Base-by-base conservation (phyloP, 2,113 vertebrate genomes). In the Mugil cephalus region DNA sequence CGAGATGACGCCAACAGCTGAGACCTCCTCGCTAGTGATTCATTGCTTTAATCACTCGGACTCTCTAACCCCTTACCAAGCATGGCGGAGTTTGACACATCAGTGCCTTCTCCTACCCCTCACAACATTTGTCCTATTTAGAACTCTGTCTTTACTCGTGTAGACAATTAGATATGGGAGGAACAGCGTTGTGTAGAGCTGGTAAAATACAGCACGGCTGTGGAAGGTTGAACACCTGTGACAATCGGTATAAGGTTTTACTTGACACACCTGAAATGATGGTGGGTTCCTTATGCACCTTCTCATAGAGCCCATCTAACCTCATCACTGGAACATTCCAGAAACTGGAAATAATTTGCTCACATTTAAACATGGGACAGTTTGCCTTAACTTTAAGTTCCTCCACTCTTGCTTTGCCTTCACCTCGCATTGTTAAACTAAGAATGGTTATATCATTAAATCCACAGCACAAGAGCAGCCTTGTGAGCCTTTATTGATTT, bases 1-100 rank as follows among this genome's bases (percentile, higher is more conserved):
- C 66, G 69, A 79, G 62, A 86, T 80, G 86, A 83, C 45, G 67
- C 76, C 63, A 38, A 69, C 39, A 73, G 78, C 82, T 59, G 45
- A 81, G 79, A 79, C 80, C 77, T 65, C 77, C 61, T 53, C 60
- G 8, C 60, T 36, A 50, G 71, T 91, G 91, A 92, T 91, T 90
- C 88, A 92, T 89, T 79, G 79, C 84, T 92, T 92, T 92, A 91
- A 92, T 91, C 89, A 79, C 77, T 77, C 58, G 13, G 61, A 48
- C 76, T 89, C 81, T 86, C 69, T 81, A 84, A 74, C 79, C 79
- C 83, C 52, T 85, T 61, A 79, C 77, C 70, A 67, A 72, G 70
- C 71, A 64, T 72, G 68, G 66, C 85, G 62, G 68, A 48, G 39
- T 84, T 74, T 86, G 83, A 88, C 87, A 83, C 84, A 86, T 86